Percentiles rank a stretch among this genome's conserved stretches.
These are phyloP conservation scores for Torymus aiolomorphi DNA, from an alignment of 2,888 invertebrate genomes.

Conservation along the genomic window DNA sequence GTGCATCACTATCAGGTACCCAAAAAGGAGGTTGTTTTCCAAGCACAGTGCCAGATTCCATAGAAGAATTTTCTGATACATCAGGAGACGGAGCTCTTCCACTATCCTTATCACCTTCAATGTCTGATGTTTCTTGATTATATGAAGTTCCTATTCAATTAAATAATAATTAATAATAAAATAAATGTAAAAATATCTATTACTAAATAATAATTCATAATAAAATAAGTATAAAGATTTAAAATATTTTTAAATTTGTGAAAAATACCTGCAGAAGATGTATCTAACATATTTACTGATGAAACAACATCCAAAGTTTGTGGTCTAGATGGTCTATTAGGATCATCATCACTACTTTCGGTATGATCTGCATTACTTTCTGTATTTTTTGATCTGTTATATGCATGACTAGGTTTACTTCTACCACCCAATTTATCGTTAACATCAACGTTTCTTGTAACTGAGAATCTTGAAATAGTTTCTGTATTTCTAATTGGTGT, in stretches of 20 bases:
- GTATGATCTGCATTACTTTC: slow-evolving; percentile 58
- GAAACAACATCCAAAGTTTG: slow-evolving; percentile 71
- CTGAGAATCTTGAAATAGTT: slow-evolving; percentile 56
- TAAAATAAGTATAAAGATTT: not conserved
- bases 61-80: slow-evolving; percentile 69
- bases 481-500: slow-evolving; percentile 49
- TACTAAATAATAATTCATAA: slow-evolving; percentile 7
- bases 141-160: slow-evolving; percentile 61
- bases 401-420: slow-evolving; percentile 46
- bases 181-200: slow-evolving; percentile 6
- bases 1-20: slow-evolving; percentile 90
- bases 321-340: slow-evolving; percentile 68
- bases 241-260: not conserved
- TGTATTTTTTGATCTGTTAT: slow-evolving; percentile 43
- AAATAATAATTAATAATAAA: slow-evolving; percentile 10
- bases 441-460: slow-evolving; percentile 57
- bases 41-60: slow-evolving; percentile 76
- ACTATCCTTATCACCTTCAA: slow-evolving; percentile 63
- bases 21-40: slow-evolving; percentile 89
- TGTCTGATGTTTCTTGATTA: slow-evolving; percentile 62
- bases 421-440: slow-evolving; percentile 55
- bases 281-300: slow-evolving; percentile 64
- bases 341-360: slow-evolving; percentile 63
- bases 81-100: slow-evolving; percentile 69
- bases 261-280: slow-evolving; percentile 62